Evolutionary conservation across 2,888 invertebrate genomes (phyloP), one percentile per base, ranked within the genome.

Genomic region (Dorcus hopei): DNA sequence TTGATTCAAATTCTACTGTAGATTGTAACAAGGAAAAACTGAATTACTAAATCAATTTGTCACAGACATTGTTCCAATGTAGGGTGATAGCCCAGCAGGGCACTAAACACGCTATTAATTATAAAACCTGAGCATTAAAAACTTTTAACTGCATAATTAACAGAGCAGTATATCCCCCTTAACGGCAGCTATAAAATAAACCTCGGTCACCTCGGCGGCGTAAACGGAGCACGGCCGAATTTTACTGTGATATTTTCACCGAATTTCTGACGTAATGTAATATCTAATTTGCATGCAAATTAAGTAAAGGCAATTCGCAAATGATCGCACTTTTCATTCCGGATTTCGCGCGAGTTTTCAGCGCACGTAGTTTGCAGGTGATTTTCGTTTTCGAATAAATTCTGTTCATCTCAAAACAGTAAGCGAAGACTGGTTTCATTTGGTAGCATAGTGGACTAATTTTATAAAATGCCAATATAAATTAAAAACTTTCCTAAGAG

Each of bases 121-220:
- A 39, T 19, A 45, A 33, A 16, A 47, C 38, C 19, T 47, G 51
- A n/a, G 43, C 43, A 59, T 59, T 59, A 55, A 52, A 49, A 69
- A 64, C 62, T 65, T 68, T 69, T 67, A 67, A 69, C 67, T 67
- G 62, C 64, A 47, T 64, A 68, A 69, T 68, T 68, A 69, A 65
- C 63, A 54, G 50, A 42, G 61, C 55, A 58, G 66, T 63, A 61
- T 56, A 52, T 52, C 49, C 45, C 39, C 49, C 14, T 38, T 26
- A 58, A 58, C 26, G 50, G 49, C 50, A 11, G 49, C 50, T 58
- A 58, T 45, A 14, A 47, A 39, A 9, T 33, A 52, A 54, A 38
- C 9, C 39, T 43, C 42, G 53, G 14, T 47, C 50, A 53, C 39
- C 49, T 9, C 33, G 54, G 43, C 11, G 19, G 19, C 19, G 19